Evolutionary conservation across 2,888 invertebrate genomes (phyloP), one percentile per base, ranked within the genome.

Genomic region (Ypsolopha sequella): DNA sequence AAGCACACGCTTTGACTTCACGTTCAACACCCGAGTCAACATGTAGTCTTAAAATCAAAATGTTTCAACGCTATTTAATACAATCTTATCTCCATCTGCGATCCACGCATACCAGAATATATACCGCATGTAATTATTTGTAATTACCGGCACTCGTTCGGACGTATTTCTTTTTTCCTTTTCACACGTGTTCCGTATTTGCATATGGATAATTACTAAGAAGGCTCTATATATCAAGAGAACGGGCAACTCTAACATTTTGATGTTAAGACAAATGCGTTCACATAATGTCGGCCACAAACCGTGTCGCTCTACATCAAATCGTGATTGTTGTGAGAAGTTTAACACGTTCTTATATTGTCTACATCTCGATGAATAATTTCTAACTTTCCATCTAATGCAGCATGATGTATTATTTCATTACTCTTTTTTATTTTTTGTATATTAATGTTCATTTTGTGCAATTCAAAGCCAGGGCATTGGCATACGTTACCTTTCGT

Each of bases 401-500:
- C 77, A 73, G 85, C 86, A 85, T 86, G 86, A 85, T 85, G 64
- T 81, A 84, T 82, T 79, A 77, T 80, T 80, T 82, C 81, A 80
- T 82, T 84, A 80, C 68, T 80, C 73, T 79, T 75, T 66, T 70
- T 73, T 54, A 44, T 50, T 44, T 41, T 9, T 49, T 41, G 34
- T 44, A 73, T 77, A 73, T 76, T 76, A 75, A 74, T 78, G 76
- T 82, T 84, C 81, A 80, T 81, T 84, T 87, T 76, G 80, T 80
- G 80, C 82, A 77, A 84, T 82, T 81, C 78, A 86, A 89, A 92
- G 94, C 94, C 95, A 95, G 95, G 95, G 94, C 95, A 95, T 94
- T 95, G 95, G 94, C 94, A 93, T 89, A 87, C 81, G 81, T 77
- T 84, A 82, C 80, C 75, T 80, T 82, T 76, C 79, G 73, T 74